Evolutionary conservation across 2,797 vertebrate species (phyloP).

Genomic region (Numenius phaeopus): DNA sequence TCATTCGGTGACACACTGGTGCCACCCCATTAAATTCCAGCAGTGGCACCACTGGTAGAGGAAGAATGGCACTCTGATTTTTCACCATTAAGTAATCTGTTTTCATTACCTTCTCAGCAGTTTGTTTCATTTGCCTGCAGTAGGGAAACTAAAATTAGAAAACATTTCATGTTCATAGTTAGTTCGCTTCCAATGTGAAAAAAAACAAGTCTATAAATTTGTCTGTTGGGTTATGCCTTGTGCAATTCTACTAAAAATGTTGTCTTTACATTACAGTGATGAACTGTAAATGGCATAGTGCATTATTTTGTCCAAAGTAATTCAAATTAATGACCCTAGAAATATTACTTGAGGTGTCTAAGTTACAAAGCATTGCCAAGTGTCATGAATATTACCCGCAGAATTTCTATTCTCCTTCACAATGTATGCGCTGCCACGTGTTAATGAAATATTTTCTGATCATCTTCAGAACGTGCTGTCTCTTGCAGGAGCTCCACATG

Average conservation of each 20-base stretch:
- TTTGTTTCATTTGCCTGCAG: slow-evolving; percentile 71
- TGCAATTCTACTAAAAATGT: slow-evolving; percentile 30
- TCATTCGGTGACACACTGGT: slow-evolving; percentile 36
- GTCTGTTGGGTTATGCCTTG: slow-evolving; percentile 40
- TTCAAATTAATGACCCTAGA: slow-evolving; percentile 75
- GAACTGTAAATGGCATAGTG: slow-evolving; percentile 63
- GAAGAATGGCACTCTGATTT: slow-evolving; percentile 56
- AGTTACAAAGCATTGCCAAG: slow-evolving; percentile 46
- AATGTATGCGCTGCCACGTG: slow-evolving; percentile 17
- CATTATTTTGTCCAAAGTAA: slow-evolving; percentile 69
- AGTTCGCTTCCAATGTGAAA: slow-evolving; percentile 65
- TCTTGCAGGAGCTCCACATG: background rate
- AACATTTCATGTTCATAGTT: slow-evolving; percentile 63
- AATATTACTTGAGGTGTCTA: slow-evolving; percentile 56
- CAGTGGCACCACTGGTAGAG: slow-evolving; percentile 60
- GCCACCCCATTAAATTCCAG: slow-evolving; percentile 70
- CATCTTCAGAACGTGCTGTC: background rate
- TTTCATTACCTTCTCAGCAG: slow-evolving; percentile 65
- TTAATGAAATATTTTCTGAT: slow-evolving; percentile 38
- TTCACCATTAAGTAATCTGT: slow-evolving; percentile 66
- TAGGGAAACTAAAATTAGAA: slow-evolving; percentile 69
- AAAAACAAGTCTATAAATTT: slow-evolving; percentile 70
- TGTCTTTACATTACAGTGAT: slow-evolving; percentile 65
- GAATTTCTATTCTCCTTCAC: slow-evolving; percentile 48
- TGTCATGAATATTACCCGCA: slow-evolving; percentile 54